Conservation (phyloP, 2,797 vertebrate genomes). For the Paguma larvata region DNA sequence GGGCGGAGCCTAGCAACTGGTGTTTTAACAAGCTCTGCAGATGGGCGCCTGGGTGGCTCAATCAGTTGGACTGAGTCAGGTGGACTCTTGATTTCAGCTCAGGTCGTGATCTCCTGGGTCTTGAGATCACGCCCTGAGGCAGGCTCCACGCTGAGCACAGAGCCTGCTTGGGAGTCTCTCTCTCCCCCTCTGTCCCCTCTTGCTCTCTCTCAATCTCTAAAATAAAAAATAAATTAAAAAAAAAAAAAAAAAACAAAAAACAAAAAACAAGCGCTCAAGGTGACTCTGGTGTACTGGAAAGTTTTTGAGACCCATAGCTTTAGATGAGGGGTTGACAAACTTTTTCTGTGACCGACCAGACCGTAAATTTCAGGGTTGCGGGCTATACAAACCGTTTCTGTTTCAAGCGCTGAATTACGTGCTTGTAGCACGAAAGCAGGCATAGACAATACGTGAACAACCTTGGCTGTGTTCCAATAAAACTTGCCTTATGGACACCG, state of each 20-base stretch:
- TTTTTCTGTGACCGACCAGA: background rate
- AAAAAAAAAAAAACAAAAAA: too few relatives aligned
- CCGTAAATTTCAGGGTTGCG: background rate
- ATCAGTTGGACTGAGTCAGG: too few relatives aligned
- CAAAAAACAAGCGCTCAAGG: background rate
- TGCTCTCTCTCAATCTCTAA: too few relatives aligned
- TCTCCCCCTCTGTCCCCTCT: too few relatives aligned
- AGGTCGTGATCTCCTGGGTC: too few relatives aligned
- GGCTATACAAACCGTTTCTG: accelerated
- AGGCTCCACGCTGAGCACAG: too few relatives aligned
- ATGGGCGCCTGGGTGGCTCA: too few relatives aligned
- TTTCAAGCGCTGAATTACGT: background rate
- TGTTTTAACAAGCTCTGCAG: background rate
- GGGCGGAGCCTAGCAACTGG: background rate
- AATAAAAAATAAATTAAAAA: too few relatives aligned
- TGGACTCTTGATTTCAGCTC: too few relatives aligned
- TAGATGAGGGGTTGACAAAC: background rate
- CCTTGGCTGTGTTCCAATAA: background rate
- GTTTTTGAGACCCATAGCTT: background rate
- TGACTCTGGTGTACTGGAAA: background rate
- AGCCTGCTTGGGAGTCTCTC: too few relatives aligned
- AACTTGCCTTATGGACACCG: background rate
- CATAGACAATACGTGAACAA: background rate
- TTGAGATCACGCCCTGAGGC: too few relatives aligned
- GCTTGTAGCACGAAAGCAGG: background rate